Percentiles rank a stretch among this genome's conserved stretches.
Evolutionary conservation across 2,888 invertebrate species (phyloP).

Genomic region (Zygaena filipendulae): DNA sequence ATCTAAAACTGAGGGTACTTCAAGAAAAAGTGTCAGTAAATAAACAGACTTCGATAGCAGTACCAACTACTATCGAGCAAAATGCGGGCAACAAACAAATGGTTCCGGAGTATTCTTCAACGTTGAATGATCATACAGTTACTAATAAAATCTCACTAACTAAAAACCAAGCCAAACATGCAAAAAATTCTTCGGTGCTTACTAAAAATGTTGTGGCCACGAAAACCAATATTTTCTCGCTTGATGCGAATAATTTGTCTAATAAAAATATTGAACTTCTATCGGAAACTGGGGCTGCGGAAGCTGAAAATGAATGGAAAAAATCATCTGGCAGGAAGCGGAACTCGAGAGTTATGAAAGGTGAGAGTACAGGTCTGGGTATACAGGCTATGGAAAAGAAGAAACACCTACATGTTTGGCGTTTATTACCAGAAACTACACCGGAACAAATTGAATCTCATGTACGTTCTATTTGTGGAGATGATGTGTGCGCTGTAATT

Average conservation of each 20-base stretch:
- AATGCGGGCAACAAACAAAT: too few relatives aligned
- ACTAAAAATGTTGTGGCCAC: too few relatives aligned
- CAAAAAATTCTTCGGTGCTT: too few relatives aligned
- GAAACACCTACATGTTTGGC: slow-evolving; percentile 11
- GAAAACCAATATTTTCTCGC: too few relatives aligned
- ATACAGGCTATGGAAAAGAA: slow-evolving; percentile 7
- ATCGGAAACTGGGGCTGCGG: too few relatives aligned
- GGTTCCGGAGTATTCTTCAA: too few relatives aligned
- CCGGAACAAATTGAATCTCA: slow-evolving; percentile 2
- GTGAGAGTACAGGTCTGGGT: neutral
- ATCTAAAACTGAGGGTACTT: slow-evolving; percentile 1
- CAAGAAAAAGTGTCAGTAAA: slow-evolving; percentile 1
- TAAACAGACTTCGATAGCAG: neutral
- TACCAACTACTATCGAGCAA: slow-evolving; percentile 1
- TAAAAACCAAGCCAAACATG: too few relatives aligned
- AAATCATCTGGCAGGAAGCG: neutral
- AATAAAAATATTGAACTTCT: too few relatives aligned
- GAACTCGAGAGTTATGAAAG: neutral
- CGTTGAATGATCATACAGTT: too few relatives aligned
- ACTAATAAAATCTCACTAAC: too few relatives aligned
- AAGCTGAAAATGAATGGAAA: too few relatives aligned
- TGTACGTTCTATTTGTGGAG: slow-evolving; percentile 2
- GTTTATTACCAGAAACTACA: slow-evolving; percentile 8
- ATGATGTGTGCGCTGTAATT: slow-evolving; percentile 8
- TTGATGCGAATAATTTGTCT: too few relatives aligned